Percentiles rank a stretch among this genome's conserved stretches.
phyloP scores from a whole-genome alignment of 2,113 vertebrate species.

The Raja brachyura region DNA sequence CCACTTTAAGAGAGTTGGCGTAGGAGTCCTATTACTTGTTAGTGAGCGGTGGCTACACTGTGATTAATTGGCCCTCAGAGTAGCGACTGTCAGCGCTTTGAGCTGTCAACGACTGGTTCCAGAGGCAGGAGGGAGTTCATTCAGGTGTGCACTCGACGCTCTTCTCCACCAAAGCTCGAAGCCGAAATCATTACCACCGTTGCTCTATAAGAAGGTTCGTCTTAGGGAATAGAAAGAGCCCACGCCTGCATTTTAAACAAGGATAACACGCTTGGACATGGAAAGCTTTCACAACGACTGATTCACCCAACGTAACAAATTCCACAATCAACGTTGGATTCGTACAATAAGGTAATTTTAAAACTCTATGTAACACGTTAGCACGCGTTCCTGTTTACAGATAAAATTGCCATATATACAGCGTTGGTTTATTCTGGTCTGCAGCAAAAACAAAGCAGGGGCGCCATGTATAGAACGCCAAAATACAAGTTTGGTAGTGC shows the following conservation, averaged over 20 bases:
- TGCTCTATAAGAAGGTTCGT: constrained; percentile 46
- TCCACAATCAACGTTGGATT: not conserved
- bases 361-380: not conserved
- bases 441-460: not conserved
- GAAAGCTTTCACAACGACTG: constrained; percentile 40
- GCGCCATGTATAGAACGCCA: not conserved
- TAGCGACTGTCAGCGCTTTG: constrained; percentile 51
- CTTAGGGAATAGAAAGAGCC: not conserved
- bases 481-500: not conserved
- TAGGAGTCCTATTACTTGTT: constrained; percentile 48
- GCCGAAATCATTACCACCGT: constrained; percentile 43
- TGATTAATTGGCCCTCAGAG: constrained; percentile 60
- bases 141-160: constrained; percentile 50
- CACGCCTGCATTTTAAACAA: constrained; percentile 7
- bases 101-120: constrained; percentile 56
- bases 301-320: not conserved
- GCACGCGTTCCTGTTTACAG: not conserved
- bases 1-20: constrained; percentile 42
- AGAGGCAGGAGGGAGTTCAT: constrained; percentile 53
- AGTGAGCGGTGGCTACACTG: constrained; percentile 43
- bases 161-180: constrained; percentile 43
- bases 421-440: too few relatives aligned
- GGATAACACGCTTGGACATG: constrained; percentile 40
- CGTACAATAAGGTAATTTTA: constrained; percentile 20
- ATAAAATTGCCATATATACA: not conserved